phyloP scores from a whole-genome alignment of 2,113 vertebrate species.

The Prietella phreatophila region DNA sequence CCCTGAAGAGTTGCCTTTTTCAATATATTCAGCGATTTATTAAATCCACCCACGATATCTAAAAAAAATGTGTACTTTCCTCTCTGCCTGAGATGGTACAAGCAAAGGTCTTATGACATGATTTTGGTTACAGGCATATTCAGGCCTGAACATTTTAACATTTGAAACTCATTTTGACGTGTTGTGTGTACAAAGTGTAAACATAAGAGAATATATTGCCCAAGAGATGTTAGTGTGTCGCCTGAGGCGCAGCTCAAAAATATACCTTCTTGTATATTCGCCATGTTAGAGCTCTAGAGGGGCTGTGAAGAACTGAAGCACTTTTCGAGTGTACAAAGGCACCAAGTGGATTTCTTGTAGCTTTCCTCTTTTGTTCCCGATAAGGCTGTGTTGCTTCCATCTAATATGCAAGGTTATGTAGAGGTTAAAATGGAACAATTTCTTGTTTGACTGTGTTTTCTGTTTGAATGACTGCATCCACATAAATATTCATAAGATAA shows the following conservation, averaged over 20 bases:
- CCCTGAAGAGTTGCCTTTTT: slow-evolving; percentile 55
- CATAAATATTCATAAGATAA: not conserved
- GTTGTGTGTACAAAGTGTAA: slow-evolving; percentile 37
- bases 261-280: not conserved
- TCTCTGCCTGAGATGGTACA: slow-evolving; percentile 56
- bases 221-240: slow-evolving; percentile 6
- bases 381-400: not conserved
- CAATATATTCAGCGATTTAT: slow-evolving; percentile 60
- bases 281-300: slow-evolving; percentile 8
- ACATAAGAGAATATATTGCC: slow-evolving; percentile 22
- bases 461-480: not conserved
- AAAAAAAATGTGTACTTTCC: slow-evolving; percentile 53
- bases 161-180: slow-evolving; percentile 54
- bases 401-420: slow-evolving; percentile 1
- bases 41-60: slow-evolving; percentile 66
- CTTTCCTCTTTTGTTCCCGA: not conserved
- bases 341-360: not conserved
- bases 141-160: slow-evolving; percentile 51
- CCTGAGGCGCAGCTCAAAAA: not conserved
- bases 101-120: slow-evolving; percentile 55
- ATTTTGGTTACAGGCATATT: slow-evolving; percentile 55
- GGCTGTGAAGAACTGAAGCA: slow-evolving; percentile 3
- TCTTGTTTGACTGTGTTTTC: not conserved
- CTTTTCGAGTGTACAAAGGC: slow-evolving; percentile 8
- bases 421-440: slow-evolving; percentile 5